Evolutionary conservation across 53 echinoderm and acorn worm species (phyloP), one percentile per base, ranked within the genome.

Genomic region (Henricia sp.): DNA sequence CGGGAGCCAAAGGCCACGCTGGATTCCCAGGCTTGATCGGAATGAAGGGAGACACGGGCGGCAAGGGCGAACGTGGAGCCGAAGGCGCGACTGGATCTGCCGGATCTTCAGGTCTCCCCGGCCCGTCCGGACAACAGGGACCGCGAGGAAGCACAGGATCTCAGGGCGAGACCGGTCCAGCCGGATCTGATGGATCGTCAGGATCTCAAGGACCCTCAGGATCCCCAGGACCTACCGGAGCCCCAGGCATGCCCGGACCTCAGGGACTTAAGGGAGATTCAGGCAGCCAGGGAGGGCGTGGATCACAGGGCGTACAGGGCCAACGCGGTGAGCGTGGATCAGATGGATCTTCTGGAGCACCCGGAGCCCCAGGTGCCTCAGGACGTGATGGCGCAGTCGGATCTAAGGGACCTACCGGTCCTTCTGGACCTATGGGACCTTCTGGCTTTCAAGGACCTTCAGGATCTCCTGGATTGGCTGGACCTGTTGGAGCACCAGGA

Each of bases 161-260:
- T 0, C 64, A 88, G 58, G 97, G 97, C 60, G 83, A 74, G 12
- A 37, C 70, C 13, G 97, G 99, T 56, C 88, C 92, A 59, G 14
- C 90, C 55, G 99, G 99, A 68, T 52, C 90, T 34, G 56, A 87
- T 84, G 96, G 96, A 69, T 84, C 93, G 54, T 41, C 89, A 68
- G 96, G 96, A 91, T 85, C 93, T 12, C 89, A 89, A 70, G 96
- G 96, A 85, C 84, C 88, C 37, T 84, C 90, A 51, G 99, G 99
- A 37, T 43, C 83, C 37, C 88, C 94, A 85, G 94, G 94, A 66
- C 40, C 91, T 55, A 83, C 94, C 80, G 99, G 99, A 46, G 74
- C 86, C 65, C 96, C 96, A 76, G 96, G 96, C 69, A 72, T 84
- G 58, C 50, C 90, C 36, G 96, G 96, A 85, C 74, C 88, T 66